phyloP scores from a whole-genome alignment of 53 echinoderm and acorn worm species.

The Pentamera pediparva region DNA sequence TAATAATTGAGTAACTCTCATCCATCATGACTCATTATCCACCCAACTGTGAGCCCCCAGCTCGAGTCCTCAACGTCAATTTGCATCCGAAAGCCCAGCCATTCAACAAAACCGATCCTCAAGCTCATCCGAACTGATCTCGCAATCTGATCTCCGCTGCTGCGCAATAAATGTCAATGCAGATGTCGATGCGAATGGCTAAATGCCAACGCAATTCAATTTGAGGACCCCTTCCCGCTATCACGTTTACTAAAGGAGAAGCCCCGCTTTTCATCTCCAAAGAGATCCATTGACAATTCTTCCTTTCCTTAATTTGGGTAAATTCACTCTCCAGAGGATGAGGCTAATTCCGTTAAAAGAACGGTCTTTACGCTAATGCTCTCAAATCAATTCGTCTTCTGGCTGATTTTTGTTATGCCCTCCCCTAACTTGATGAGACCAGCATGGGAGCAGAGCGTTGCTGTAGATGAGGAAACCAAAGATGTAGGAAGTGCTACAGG shows the following conservation, averaged over 20 bases:
- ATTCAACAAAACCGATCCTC: no score
- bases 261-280: neutral
- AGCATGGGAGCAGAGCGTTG: no score
- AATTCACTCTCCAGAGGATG: conserved; percentile 6
- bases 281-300: conserved; percentile 9
- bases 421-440: neutral
- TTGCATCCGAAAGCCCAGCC: no score
- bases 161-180: no score
- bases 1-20: no score
- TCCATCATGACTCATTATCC: no score
- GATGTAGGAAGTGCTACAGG: neutral
- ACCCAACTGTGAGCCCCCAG: no score
- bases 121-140: no score
- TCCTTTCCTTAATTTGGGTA: neutral
- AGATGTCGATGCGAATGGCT: no score
- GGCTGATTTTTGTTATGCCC: neutral
- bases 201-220: neutral
- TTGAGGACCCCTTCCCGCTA: neutral
- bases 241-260: neutral
- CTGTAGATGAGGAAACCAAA: no score
- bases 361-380: neutral
- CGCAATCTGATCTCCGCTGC: no score
- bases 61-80: no score
- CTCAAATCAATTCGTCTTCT: conserved; percentile 11
- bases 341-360: conserved; percentile 17